phyloP scores from a whole-genome alignment of 2,888 invertebrate genomes.

The Atrina japonica region DNA sequence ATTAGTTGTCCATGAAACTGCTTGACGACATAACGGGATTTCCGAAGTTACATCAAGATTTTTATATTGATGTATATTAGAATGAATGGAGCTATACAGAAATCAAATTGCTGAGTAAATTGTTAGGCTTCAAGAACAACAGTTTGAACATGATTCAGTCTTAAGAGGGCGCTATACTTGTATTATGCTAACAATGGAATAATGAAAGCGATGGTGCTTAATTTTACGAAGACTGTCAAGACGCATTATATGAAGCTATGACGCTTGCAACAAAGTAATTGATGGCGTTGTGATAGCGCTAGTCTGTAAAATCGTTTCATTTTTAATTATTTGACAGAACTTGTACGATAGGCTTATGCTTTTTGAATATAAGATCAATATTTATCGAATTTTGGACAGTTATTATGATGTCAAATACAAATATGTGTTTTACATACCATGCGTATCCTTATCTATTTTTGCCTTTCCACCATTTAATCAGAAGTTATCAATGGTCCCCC shows the following conservation, averaged over 20 bases:
- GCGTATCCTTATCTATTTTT: too few species aligned
- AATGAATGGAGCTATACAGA: not conserved
- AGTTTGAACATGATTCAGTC: not conserved
- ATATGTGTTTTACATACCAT: too few species aligned
- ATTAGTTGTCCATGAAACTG: not conserved
- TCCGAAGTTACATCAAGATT: not conserved
- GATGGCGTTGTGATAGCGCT: not conserved
- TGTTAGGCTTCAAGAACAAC: not conserved
- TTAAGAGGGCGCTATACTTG: not conserved
- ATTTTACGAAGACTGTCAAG: not conserved
- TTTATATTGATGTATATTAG: conserved; percentile 12
- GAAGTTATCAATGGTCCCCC: too few species aligned
- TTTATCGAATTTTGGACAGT: too few species aligned
- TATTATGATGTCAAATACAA: too few species aligned
- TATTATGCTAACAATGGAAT: conserved; percentile 9
- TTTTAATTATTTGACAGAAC: too few species aligned
- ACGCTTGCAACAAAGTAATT: not conserved
- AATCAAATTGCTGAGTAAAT: conserved; percentile 5
- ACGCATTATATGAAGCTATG: not conserved
- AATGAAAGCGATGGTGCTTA: conserved; percentile 19
- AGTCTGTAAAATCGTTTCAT: too few species aligned
- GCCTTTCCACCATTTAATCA: too few species aligned
- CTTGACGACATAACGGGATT: not conserved
- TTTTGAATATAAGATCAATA: too few species aligned
- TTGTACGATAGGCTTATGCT: too few species aligned